A percentile compares a stretch with the other conserved stretches of the same genome.
These are phyloP conservation scores for Xerus rutilus DNA, from an alignment of 2,797 vertebrate species.

Conservation along the genomic window DNA sequence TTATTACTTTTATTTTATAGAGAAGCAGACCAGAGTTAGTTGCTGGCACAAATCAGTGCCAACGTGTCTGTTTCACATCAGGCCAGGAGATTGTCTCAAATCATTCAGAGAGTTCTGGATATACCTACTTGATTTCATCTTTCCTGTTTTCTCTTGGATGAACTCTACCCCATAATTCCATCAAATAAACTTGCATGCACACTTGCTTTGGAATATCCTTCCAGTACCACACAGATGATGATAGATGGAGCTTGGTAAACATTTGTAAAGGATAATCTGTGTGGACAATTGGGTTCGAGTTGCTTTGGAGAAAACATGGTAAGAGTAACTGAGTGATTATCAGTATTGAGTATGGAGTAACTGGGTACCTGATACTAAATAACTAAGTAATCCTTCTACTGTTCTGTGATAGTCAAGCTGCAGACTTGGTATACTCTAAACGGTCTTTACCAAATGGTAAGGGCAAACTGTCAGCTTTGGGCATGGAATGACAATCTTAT, in stretches of 20 bases:
- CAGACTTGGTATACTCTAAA: neutral
- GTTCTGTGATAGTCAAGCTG: neutral
- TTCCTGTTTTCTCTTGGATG: neutral
- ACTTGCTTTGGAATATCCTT: neutral
- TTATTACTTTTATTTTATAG: constrained; percentile 14
- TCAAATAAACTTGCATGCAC: neutral
- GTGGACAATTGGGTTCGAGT: neutral
- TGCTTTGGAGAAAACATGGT: neutral
- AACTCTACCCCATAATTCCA: neutral
- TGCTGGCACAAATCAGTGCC: neutral
- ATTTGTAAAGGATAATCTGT: neutral
- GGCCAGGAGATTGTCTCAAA: neutral
- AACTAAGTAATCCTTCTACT: neutral
- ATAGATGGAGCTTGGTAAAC: neutral
- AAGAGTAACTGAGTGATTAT: neutral
- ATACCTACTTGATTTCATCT: neutral
- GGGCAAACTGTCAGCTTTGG: neutral
- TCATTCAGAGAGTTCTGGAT: neutral
- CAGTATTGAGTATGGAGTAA: neutral
- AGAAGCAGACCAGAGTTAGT: neutral
- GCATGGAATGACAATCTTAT: neutral
- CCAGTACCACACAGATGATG: neutral
- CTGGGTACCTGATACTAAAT: neutral
- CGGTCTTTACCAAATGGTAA: neutral
- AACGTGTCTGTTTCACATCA: neutral